Conservation (phyloP, 2,797 vertebrate species). For the Eidolon dupreanum region DNA sequence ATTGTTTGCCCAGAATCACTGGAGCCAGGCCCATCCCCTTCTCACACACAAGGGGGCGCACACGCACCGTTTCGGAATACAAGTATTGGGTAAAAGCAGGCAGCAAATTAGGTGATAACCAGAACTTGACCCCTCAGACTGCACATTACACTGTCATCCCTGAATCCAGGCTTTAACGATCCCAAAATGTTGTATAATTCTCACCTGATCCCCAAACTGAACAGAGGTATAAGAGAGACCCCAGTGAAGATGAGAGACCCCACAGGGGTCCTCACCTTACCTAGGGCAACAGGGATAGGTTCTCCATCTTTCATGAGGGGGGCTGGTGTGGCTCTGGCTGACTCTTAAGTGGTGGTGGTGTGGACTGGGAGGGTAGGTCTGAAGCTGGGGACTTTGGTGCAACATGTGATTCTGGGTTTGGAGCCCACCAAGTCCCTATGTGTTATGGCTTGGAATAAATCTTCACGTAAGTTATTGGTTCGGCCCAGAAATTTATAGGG, state of each 20-base stretch:
- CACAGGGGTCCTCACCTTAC: background rate
- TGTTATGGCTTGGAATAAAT: background rate
- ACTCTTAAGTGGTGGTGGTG: background rate
- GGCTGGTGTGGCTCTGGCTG: background rate
- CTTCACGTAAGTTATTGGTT: background rate
- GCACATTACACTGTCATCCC: background rate
- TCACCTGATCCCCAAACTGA: conserved; percentile 6
- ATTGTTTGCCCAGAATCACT: conserved; percentile 44
- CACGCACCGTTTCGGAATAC: conserved; percentile 58
- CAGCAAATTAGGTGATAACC: conserved; percentile 22
- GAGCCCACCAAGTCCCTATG: background rate
- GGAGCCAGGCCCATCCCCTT: conserved; percentile 25
- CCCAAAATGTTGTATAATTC: background rate
- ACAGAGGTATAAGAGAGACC: background rate
- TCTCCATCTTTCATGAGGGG: background rate
- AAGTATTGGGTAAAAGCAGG: conserved; percentile 56
- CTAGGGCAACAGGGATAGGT: background rate
- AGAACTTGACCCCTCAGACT: conserved; percentile 33
- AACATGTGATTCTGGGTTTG: background rate
- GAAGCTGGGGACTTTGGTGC: background rate
- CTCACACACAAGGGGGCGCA: conserved; percentile 73
- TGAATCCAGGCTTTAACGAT: background rate
- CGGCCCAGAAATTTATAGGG: background rate
- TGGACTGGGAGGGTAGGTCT: background rate
- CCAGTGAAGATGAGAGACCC: background rate